A percentile compares a stretch with the other conserved stretches of the same genome.
phyloP scores from a whole-genome alignment of 2,888 invertebrate species.

The Pristionchus arcanus region DNA sequence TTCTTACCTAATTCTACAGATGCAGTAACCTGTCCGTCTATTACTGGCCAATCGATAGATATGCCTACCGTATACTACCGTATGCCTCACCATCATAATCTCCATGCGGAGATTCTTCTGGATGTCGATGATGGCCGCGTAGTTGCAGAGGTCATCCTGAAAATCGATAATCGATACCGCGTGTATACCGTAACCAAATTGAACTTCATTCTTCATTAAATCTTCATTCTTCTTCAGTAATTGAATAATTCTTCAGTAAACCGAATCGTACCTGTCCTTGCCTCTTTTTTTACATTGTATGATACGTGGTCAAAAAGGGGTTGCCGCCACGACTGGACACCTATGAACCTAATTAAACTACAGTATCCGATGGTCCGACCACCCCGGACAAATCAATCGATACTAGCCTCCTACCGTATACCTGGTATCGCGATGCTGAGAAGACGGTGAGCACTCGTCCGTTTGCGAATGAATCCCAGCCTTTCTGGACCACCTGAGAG shows the following conservation, averaged over 20 bases:
- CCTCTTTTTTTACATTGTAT: no score
- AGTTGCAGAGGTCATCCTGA: slow-evolving; percentile 45
- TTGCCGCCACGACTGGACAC: no score
- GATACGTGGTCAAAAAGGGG: no score
- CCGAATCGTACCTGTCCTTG: no score
- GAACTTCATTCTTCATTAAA: no score
- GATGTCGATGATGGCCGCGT: slow-evolving; percentile 34
- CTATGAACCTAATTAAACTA: no score
- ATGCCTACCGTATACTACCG: neutral
- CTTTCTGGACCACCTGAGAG: slow-evolving; percentile 51
- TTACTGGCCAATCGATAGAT: no score
- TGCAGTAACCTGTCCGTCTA: no score
- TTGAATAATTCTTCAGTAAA: no score
- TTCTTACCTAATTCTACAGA: no score
- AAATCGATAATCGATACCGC: neutral
- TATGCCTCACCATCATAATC: slow-evolving; percentile 21
- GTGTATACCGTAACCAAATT: no score
- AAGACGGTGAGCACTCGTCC: slow-evolving; percentile 32
- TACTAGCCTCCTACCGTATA: slow-evolving; percentile 25
- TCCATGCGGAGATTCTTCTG: slow-evolving; percentile 39
- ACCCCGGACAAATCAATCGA: neutral
- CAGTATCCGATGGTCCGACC: neutral
- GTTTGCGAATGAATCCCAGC: slow-evolving; percentile 21
- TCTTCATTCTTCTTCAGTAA: no score
- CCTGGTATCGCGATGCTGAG: slow-evolving; percentile 45